Conservation (phyloP, 37 sponge, comb jelly and placozoan genomes). For the Aplysina aerophoba region DNA sequence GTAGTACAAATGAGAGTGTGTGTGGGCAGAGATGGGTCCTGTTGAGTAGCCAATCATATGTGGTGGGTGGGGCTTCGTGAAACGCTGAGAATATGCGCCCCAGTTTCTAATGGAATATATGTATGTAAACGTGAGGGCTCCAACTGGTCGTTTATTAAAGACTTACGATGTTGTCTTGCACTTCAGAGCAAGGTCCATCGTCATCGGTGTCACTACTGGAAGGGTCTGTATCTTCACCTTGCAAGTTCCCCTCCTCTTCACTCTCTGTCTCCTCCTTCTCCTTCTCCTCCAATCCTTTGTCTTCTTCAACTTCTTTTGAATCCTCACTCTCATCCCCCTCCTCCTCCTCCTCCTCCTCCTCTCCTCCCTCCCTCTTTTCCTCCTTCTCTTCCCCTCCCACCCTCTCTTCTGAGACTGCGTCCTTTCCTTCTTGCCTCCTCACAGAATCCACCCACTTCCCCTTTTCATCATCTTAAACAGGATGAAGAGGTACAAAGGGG, state of each 20-base stretch:
- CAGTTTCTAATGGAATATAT: no score
- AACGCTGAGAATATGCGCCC: no score
- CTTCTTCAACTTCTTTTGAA: neutral
- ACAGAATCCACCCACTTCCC: neutral
- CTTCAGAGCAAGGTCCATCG: neutral
- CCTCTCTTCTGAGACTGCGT: neutral
- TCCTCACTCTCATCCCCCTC: neutral
- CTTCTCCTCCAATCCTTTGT: neutral
- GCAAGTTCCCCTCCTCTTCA: conserved; percentile 5
- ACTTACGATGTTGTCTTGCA: no score
- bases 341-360: conserved; percentile 28
- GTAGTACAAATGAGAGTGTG: no score
- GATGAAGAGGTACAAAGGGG: neutral
- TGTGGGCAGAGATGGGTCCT: no score
- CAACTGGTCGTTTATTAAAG: no score
- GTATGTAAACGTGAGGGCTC: no score
- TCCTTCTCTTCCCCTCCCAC: neutral
- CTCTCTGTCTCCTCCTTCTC: neutral
- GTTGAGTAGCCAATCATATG: no score
- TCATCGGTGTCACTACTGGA: conserved; percentile 11
- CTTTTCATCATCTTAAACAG: neutral
- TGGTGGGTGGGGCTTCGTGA: no score
- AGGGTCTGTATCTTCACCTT: neutral
- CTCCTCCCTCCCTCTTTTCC: neutral
- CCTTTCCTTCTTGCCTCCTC: conserved; percentile 2